Base-by-base conservation (phyloP, 2,888 invertebrate species). In the Agonum fuliginosum region DNA sequence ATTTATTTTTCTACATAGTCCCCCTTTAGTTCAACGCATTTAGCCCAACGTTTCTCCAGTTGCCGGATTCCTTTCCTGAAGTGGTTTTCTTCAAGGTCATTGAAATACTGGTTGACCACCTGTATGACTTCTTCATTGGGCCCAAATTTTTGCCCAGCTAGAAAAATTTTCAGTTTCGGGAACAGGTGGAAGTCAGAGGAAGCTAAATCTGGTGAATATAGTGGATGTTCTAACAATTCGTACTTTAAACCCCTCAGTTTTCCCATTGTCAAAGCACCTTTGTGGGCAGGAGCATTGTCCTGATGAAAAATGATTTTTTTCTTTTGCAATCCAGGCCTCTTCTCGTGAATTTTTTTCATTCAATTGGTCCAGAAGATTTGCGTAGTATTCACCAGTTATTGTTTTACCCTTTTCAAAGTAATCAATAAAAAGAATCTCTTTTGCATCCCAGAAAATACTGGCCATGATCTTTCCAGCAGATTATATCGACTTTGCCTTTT, bases 271-370 rank as follows among this genome's bases (percentile, higher is more conserved):
- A 78, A 48, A 8, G 62, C 78, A 73, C 78, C 54, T 37, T 67
- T 78, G 78, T 79, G 79, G 14, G 20, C 51, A 62, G 80, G 79
- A 72, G 79, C 80, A 48, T 80, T 80, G 79, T 79, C 79, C 62
- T 80, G 80, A 69, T 80, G 79, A 76, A 80, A 80, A 19, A 80
- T 65, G 58, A 77, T 76, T 80, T 80, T 81, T 75, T 80, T 81
- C 54, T 78, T 71, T 34, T 34, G 34, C 75, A 79, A 77, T n/a
- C 78, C 79, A 73, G 80, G 78, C 73, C 78, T 78, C 37, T 78
- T 80, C 70, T 79, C 22, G 22, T 24, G 48, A 67, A 79, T 75
- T 4, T 34, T 34, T 34, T 34, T 34, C 34, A 34, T 34, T 8
- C 8, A 34, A n/a, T 34, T 34, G 77, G 74, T 78, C 75, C 37